Conservation (phyloP, 2,113 vertebrate species). For the Natator depressus region DNA sequence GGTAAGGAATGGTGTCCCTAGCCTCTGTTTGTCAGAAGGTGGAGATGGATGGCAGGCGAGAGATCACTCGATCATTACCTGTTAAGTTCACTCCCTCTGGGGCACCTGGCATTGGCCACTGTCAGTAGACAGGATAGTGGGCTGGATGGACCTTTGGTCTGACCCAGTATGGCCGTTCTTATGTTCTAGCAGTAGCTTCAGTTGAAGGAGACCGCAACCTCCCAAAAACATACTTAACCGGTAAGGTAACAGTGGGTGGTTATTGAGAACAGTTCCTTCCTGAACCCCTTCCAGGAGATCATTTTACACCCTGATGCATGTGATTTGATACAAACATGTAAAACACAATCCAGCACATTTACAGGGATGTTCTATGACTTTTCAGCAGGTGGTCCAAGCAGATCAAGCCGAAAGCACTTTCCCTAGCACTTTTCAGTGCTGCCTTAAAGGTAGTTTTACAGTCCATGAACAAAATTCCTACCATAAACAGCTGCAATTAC, state of each 20-base stretch:
- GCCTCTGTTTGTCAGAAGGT: too few species aligned
- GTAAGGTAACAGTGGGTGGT: not conserved
- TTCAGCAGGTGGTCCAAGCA: not conserved
- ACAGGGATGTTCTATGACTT: not conserved
- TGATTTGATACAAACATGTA: not conserved
- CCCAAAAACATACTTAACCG: not conserved
- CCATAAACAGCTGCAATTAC: not conserved
- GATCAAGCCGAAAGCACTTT: not conserved
- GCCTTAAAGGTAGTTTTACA: not conserved
- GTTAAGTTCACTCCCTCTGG: too few species aligned
- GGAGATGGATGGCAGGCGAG: too few species aligned
- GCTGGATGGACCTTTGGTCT: too few species aligned
- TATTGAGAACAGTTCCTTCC: not conserved
- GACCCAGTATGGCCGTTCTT: too few species aligned
- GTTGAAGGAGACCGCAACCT: not conserved
- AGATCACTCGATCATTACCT: too few species aligned
- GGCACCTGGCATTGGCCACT: too few species aligned
- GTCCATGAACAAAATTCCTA: not conserved
- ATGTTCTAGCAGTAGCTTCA: not conserved
- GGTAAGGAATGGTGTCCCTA: too few species aligned
- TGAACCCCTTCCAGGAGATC: not conserved
- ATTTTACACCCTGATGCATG: not conserved
- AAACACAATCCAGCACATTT: rapidly evolving
- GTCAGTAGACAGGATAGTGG: too few species aligned
- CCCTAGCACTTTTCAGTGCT: not conserved